These are phyloP conservation scores for Zaprionus africanus DNA, from an alignment of 1,140 invertebrate genomes.

Conservation along the genomic window DNA sequence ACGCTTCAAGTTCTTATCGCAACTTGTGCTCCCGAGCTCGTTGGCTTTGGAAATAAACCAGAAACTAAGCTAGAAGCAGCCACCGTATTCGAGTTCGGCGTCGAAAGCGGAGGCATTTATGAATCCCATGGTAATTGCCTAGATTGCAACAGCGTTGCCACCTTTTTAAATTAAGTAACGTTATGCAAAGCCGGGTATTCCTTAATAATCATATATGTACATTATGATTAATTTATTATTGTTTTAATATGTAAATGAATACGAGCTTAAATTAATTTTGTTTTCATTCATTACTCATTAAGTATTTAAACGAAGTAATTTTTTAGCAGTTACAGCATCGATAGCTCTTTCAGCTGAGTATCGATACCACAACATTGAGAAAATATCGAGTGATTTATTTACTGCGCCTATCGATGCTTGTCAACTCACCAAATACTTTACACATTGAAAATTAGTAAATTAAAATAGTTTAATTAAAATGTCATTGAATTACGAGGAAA, in stretches of 20 bases:
- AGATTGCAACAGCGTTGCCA: slow-evolving; percentile 2
- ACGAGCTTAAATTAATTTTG: background rate
- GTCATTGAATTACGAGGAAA: slow-evolving; percentile 85
- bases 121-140: background rate
- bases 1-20: background rate
- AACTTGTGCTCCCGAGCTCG: slow-evolving; percentile 11
- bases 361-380: slow-evolving; percentile 1
- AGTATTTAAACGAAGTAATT: background rate
- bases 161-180: background rate
- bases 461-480: slow-evolving; percentile 74
- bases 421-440: slow-evolving; percentile 19
- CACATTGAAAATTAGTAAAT: slow-evolving; percentile 51
- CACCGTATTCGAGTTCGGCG: background rate
- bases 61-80: slow-evolving; percentile 9
- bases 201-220: background rate
- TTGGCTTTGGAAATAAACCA: slow-evolving; percentile 30
- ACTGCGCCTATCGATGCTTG: slow-evolving; percentile 21
- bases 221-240: background rate
- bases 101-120: slow-evolving; percentile 14
- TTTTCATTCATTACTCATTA: background rate
- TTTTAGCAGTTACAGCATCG: background rate
- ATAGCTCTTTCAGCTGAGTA: background rate
- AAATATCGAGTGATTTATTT: background rate
- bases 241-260: background rate
- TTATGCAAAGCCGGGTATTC: background rate